A percentile compares a stretch with the other conserved stretches of the same genome.
phyloP scores from a whole-genome alignment of 2,797 vertebrate species.

The Apodemus agrarius region DNA sequence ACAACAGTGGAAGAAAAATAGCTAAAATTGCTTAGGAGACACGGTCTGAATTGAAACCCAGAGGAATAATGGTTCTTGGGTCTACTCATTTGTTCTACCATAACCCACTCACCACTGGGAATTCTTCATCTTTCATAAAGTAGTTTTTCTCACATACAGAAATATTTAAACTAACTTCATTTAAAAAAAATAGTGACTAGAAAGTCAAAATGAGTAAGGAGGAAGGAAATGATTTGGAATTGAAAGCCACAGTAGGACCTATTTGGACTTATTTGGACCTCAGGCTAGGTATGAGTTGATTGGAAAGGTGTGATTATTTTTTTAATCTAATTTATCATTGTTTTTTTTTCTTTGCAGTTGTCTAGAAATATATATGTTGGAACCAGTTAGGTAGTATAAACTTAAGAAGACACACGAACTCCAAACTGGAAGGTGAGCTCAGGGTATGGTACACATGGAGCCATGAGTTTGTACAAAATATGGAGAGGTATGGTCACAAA shows the following conservation, averaged over 20 bases:
- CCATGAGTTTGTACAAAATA: neutral
- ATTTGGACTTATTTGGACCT: neutral
- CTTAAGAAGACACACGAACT: neutral
- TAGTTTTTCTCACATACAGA: neutral
- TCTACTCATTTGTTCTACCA: neutral
- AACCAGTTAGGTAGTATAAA: neutral
- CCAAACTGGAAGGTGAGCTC: neutral
- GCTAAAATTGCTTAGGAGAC: neutral
- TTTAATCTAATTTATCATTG: neutral
- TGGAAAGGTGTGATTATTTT: neutral
- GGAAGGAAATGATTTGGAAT: neutral
- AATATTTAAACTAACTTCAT: neutral
- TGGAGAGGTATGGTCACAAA: neutral
- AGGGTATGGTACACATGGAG: neutral
- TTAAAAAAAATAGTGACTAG: neutral
- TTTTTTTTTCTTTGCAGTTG: neutral
- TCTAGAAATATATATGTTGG: neutral
- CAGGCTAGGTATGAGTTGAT: rapidly evolving
- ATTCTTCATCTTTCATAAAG: neutral
- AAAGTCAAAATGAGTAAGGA: neutral
- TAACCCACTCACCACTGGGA: neutral
- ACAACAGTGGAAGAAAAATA: too few relatives aligned
- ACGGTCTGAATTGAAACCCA: neutral
- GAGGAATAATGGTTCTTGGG: neutral
- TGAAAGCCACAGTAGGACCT: neutral